These are phyloP conservation scores for Margaritifera margaritifera DNA, from an alignment of 2,888 invertebrate species.

Conservation along the genomic window DNA sequence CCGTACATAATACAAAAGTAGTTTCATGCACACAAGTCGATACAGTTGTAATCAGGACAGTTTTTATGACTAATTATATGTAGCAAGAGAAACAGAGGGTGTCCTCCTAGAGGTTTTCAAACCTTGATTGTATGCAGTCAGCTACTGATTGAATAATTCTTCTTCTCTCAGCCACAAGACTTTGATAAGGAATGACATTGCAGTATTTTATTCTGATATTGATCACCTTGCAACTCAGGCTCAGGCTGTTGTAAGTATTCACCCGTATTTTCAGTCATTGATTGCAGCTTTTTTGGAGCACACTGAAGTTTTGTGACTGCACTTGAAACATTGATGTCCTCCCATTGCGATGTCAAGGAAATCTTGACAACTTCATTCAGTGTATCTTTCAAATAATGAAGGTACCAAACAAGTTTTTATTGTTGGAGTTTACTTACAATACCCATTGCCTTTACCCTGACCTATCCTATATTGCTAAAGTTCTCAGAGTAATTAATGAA, in stretches of 20 bases:
- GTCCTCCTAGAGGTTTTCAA: no score
- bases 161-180: conserved; percentile 6
- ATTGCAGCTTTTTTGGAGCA: conserved; percentile 11
- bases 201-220: conserved; percentile 9
- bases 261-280: conserved; percentile 18
- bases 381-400: conserved; percentile 24
- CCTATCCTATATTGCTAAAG: conserved; percentile 4
- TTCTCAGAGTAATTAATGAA: conserved; percentile 8
- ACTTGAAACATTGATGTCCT: conserved; percentile 28
- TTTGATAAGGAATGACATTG: conserved; percentile 11
- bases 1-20: no score
- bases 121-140: conserved; percentile 15
- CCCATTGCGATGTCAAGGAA: conserved; percentile 25
- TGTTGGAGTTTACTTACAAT: conserved; percentile 11
- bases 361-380: conserved; percentile 20
- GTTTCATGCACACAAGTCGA: no score
- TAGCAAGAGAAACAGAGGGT: conserved; percentile 8
- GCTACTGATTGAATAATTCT: conserved; percentile 17
- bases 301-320: conserved; percentile 26
- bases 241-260: conserved; percentile 4
- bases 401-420: conserved; percentile 15
- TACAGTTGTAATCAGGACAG: no score
- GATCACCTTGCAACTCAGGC: conserved; percentile 4
- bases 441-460: conserved; percentile 15
- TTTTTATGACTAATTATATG: conserved; percentile 29